These are phyloP conservation scores for Agelas oroides DNA, from an alignment of 37 sponge, comb jelly and placozoan genomes.

Conservation along the genomic window DNA sequence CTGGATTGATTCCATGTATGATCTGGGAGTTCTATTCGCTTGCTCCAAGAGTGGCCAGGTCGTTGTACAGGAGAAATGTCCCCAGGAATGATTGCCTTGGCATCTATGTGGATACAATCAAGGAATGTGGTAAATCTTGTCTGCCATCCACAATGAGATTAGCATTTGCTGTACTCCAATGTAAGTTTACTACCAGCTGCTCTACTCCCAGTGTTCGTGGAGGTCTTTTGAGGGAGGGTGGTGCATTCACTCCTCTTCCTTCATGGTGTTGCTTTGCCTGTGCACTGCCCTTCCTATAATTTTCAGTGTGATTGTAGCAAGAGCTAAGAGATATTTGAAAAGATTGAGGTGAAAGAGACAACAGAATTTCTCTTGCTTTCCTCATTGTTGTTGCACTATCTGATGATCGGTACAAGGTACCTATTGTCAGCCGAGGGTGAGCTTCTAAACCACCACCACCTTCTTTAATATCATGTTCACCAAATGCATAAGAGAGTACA, in stretches of 20 bases:
- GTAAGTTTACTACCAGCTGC: slow-evolving; percentile 25
- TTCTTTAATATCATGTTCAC: background rate
- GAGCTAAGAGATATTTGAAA: slow-evolving; percentile 5
- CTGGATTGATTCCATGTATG: slow-evolving; percentile 16
- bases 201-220: slow-evolving; percentile 6
- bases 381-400: slow-evolving; percentile 9
- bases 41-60: background rate
- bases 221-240: background rate
- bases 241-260: background rate
- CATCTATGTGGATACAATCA: background rate
- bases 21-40: background rate
- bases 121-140: background rate
- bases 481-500: slow-evolving; percentile 16
- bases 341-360: background rate
- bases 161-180: slow-evolving; percentile 18
- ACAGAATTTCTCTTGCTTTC: background rate
- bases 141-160: background rate
- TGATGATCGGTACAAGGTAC: background rate
- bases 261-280: slow-evolving; percentile 10
- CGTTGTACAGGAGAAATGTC: background rate
- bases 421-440: slow-evolving; percentile 10
- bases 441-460: slow-evolving; percentile 5
- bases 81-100: background rate
- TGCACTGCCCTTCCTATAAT: background rate
- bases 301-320: slow-evolving; percentile 18